phyloP scores from a whole-genome alignment of 2,113 vertebrate genomes.

The Salvelinus sp. region DNA sequence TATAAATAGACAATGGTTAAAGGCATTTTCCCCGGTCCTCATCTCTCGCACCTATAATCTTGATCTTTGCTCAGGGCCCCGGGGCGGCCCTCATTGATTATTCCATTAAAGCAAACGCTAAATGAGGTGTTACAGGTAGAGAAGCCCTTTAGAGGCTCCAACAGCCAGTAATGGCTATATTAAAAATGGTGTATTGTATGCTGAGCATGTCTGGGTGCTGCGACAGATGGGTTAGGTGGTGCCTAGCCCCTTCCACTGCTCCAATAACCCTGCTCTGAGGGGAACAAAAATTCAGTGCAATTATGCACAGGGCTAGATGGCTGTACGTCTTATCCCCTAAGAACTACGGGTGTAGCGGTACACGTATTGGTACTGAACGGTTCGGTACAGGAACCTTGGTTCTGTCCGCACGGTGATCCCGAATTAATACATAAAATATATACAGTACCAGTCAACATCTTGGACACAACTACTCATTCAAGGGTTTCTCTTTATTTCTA shows the following conservation, averaged over 20 bases:
- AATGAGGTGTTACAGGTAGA: constrained; percentile 23
- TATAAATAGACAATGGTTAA: constrained; percentile 37
- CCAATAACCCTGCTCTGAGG: neutral
- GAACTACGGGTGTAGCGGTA: no score
- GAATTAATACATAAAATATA: no score
- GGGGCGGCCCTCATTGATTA: constrained; percentile 30
- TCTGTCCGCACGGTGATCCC: no score
- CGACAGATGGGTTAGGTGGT: neutral
- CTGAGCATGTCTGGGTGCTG: constrained; percentile 30
- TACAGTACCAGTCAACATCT: no score
- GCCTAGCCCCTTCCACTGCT: constrained; percentile 6
- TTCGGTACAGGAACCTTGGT: no score
- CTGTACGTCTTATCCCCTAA: no score
- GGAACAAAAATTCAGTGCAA: neutral
- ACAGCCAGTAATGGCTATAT: constrained; percentile 17
- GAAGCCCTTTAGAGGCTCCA: constrained; percentile 25
- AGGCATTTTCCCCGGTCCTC: constrained; percentile 13
- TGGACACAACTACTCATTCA: no score
- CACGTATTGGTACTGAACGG: no score
- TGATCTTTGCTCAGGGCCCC: constrained; percentile 25
- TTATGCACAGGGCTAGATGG: constrained; percentile 2
- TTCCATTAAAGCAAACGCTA: constrained; percentile 28
- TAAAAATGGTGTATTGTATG: constrained; percentile 24
- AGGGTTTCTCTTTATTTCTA: no score
- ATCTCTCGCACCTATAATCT: constrained; percentile 26